Evolutionary conservation across 2,888 invertebrate species (phyloP), one percentile per base, ranked within the genome.

Genomic region (Antheraea yamamai): DNA sequence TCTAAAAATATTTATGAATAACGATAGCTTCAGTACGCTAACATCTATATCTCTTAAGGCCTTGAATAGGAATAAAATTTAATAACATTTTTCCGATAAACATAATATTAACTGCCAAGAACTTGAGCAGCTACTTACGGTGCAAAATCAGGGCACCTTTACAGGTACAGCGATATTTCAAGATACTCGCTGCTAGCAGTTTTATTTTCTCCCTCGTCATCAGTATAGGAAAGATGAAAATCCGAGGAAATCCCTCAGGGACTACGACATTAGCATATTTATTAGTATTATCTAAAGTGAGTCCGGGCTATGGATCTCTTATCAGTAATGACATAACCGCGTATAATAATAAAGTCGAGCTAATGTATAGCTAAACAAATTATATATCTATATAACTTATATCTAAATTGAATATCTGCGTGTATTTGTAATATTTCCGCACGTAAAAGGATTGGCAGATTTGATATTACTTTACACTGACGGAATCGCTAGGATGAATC

Each of bases 231-330:
- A 84, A 89, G 89, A 92, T 89, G 90, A 89, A 92, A 92, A 91
- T 91, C 90, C 89, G 86, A 86, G 90, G 85, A 92, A 92, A 92
- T 92, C 91, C 91, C 89, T 90, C 85, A 88, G 91, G 92, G 92
- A 91, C 88, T 89, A 84, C 85, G 82, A 86, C 87, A 93, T 94
- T 93, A 93, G 91, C 94, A 91, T 91, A 91, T 91, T 91, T 91
- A 91, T 91, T 91, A 90, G 90, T 88, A 91, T 91, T 90, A 91
- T 88, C 90, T 85, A 81, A 85, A 83, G 83, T 81, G 82, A 85
- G 87, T 84, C 86, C 84, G 80, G 82, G 85, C 83, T 79, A 80
- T 79, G 85, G 88, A 88, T 89, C 87, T 88, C 88, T 87, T 90
- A 90, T 91, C 90, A 89, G 90, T 92, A 91, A 91, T 90, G 87